Evolutionary conservation across 35 echinoderm and acorn worm genomes (phyloP), one percentile per base, ranked within the genome.

Genomic region (Heliocidaris tuberculata): DNA sequence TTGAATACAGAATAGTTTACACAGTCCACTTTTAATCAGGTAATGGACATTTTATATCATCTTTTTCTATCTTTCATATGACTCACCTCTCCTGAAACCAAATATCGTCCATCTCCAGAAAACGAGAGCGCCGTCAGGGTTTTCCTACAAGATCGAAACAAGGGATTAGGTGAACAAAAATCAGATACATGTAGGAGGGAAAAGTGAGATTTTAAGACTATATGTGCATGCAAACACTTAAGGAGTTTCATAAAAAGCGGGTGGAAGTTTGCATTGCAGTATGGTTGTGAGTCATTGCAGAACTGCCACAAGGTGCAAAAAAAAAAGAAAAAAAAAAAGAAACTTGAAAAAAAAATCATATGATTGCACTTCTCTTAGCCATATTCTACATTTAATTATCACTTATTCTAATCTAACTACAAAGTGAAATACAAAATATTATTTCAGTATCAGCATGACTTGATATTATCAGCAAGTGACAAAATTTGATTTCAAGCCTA

Each of bases 71-170:
- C 10, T 13, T 86, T 32, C 31, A 52, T n/a, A n/a, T 52, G 21
- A 30, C 97, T 95, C 95, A 98, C 97, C 96, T 98, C 97, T 94
- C 97, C 97, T 31, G 97, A 97, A 88, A 96, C 97, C 52, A 98
- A 21, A 94, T 98, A 59, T 50, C 96, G 97, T 1, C 97, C 97
- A 95, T 98, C 97, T 54, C 85, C 89, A 65, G 97, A 98, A 86
- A 98, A 97, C 8, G 96, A 88, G 31, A 98, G 60, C 7, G 97
- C 95, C 54, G 95, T 98, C 32, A 98, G 95, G 9, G 97, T 98
- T 95, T 98, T 98, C 54, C 97, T 98, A 95, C 2, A 86, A 50
- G 94, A 30, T 30, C 10, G 71, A 92, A 56, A 96, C 52, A 16
- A 93, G 59, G 59, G 12, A 78, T 85, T 92, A 90, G 65, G 27